Conservation (phyloP, 2,888 invertebrate species). For the Sycophila texana region DNA sequence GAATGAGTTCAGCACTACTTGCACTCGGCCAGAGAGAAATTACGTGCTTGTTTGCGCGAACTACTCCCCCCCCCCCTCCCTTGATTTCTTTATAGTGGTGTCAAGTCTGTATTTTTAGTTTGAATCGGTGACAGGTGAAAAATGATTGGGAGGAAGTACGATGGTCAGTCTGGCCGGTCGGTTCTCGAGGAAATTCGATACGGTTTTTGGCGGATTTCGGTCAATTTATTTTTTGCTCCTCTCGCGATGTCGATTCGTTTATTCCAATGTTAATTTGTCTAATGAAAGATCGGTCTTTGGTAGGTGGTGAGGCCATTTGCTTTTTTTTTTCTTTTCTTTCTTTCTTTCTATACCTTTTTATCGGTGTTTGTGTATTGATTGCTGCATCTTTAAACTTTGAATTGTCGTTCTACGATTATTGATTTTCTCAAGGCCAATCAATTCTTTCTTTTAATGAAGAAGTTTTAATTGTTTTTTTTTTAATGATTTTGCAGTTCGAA, state of each 20-base stretch:
- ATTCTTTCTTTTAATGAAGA: conserved; percentile 14
- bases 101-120: conserved; percentile 41
- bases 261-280: not conserved
- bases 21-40: conserved; percentile 35
- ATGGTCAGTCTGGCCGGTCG: not conserved
- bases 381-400: conserved; percentile 9
- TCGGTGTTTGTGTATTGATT: not conserved
- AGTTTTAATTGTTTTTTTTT: not conserved
- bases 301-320: not conserved
- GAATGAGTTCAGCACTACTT: conserved; percentile 45
- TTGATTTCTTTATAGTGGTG: conserved; percentile 5
- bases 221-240: conserved; percentile 1
- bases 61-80: no score
- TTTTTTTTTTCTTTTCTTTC: not conserved
- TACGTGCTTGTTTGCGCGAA: conserved; percentile 35
- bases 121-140: conserved; percentile 21
- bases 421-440: conserved; percentile 17
- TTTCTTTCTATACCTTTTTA: no score
- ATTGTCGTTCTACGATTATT: conserved; percentile 15
- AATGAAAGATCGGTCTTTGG: no score
- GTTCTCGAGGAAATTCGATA: not conserved
- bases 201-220: not conserved
- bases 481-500: conserved; percentile 63
- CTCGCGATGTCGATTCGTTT: not conserved
- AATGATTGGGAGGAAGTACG: conserved; percentile 19